Evolutionary conservation across 1,140 invertebrate genomes (phyloP).

Genomic region (Drosophila takahashii): DNA sequence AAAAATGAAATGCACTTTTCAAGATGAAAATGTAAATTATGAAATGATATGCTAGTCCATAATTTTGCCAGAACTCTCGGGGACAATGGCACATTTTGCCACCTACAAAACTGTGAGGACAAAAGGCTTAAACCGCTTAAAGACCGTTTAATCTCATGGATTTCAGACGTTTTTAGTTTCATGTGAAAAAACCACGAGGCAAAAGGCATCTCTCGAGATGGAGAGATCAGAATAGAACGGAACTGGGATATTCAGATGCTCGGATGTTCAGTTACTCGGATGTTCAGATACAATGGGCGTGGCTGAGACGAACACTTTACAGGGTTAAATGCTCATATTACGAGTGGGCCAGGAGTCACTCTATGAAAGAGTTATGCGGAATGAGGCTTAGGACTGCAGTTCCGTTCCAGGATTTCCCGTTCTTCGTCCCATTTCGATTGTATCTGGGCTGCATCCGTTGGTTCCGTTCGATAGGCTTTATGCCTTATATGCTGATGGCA

Average conservation of each 20-base stretch:
- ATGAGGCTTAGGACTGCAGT: constrained; percentile 29
- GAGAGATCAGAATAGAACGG: constrained; percentile 10
- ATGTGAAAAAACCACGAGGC: constrained; percentile 51
- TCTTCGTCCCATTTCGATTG: constrained; percentile 44
- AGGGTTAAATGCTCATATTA: constrained; percentile 76
- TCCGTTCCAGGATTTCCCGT: constrained; percentile 29
- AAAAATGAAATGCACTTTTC: neutral
- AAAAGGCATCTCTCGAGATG: constrained; percentile 26
- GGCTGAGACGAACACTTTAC: constrained; percentile 53
- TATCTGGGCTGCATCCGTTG: constrained; percentile 36
- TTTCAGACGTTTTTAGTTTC: constrained; percentile 72
- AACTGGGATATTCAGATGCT: constrained; percentile 26
- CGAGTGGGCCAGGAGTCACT: constrained; percentile 67
- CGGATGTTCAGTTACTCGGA: constrained; percentile 5
- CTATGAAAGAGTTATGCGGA: constrained; percentile 69
- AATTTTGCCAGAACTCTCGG: constrained; percentile 11
- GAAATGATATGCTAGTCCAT: constrained; percentile 19
- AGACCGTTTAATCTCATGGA: constrained; percentile 71
- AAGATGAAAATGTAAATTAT: constrained; percentile 40
- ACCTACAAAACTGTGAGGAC: constrained; percentile 69
- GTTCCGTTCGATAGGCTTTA: neutral
- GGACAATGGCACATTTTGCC: constrained; percentile 61
- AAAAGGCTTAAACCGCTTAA: constrained; percentile 81
- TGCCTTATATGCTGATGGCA: constrained; percentile 13
- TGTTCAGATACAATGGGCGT: constrained; percentile 54